Conservation (phyloP, 2,113 vertebrate species). For the Dicerorhinus sumatrensis region DNA sequence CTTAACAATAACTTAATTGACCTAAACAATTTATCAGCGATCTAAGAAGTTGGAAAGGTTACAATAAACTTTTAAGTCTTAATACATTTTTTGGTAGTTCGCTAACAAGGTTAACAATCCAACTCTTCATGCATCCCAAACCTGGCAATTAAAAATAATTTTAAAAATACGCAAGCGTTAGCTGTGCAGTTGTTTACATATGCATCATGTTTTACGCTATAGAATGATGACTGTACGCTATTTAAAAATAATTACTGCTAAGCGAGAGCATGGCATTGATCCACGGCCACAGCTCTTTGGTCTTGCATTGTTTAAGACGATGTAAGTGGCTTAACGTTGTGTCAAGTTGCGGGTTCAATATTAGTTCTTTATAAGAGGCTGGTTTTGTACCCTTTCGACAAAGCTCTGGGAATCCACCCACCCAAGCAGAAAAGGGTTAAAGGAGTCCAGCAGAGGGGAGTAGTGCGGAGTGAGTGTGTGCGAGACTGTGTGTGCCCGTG, state of each 20-base stretch:
- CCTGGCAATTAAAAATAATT: background rate
- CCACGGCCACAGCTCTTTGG: background rate
- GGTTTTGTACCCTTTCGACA: background rate
- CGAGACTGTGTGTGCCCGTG: background rate
- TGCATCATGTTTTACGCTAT: background rate
- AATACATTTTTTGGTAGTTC: background rate
- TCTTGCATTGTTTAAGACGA: constrained; percentile 29
- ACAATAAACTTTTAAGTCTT: constrained; percentile 57
- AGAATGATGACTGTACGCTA: background rate
- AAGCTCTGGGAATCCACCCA: background rate
- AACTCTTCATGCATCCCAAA: background rate
- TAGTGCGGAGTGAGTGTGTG: background rate
- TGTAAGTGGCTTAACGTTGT: background rate
- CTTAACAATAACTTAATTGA: constrained; percentile 58
- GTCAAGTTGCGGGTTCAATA: background rate
- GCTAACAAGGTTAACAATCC: background rate
- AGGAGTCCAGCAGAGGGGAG: background rate
- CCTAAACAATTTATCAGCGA: background rate
- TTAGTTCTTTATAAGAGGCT: background rate
- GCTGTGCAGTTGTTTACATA: background rate
- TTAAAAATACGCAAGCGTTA: background rate
- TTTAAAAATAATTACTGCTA: background rate
- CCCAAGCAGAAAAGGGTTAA: background rate
- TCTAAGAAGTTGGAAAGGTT: constrained; percentile 52
- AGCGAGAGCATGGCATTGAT: fast-evolving